Base-by-base conservation (phyloP, 53 echinoderm and acorn worm species). In the Mesocentrotus franciscanus region DNA sequence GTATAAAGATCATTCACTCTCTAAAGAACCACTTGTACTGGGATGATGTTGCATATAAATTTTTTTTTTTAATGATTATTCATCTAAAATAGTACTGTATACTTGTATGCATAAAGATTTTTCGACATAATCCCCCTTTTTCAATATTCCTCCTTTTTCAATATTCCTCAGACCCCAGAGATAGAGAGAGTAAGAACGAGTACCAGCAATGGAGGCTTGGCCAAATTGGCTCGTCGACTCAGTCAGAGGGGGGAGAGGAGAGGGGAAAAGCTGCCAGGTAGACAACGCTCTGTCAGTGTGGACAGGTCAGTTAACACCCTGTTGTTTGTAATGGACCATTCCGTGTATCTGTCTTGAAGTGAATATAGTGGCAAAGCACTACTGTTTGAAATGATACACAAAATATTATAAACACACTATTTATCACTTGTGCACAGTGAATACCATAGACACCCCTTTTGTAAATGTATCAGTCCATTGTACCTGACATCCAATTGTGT, bases 181-280 rank as follows among this genome's bases (percentile, higher is more conserved):
- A 96, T 95, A 57, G 99, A 98, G 55, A 97, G 96, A 95, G 94
- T 94, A 29, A 94, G 87, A 56, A 94, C 94, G 26, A 96, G 96
- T 72, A 92, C 93, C 60, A 96, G 96, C 95, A 98, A 97, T 94
- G 99, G 99, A 26, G 96, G 98, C 14, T 95, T 98, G 12, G 97
- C 97, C 62, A 97, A 97, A 91, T 95, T 98, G 95, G 99, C 99
- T 16, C 92, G 99, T 30, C 96, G 99, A 81, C 98, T 98, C 66
- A 98, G 99, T 56, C 99, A 98, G 95, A 96, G 97, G 90, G 98
- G 99, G 8, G 99, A 98, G 14, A 96, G 96, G 85, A 94, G 98
- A 72, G 98, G 96, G 79, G 98, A 97, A 68, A 95, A 97, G 85
- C 95, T 95, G 5, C 97, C 97, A 39, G 95, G 97, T 76, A 91